Evolutionary conservation across 2,113 vertebrate species (phyloP).

Genomic region (Chrysochloris asiatica): DNA sequence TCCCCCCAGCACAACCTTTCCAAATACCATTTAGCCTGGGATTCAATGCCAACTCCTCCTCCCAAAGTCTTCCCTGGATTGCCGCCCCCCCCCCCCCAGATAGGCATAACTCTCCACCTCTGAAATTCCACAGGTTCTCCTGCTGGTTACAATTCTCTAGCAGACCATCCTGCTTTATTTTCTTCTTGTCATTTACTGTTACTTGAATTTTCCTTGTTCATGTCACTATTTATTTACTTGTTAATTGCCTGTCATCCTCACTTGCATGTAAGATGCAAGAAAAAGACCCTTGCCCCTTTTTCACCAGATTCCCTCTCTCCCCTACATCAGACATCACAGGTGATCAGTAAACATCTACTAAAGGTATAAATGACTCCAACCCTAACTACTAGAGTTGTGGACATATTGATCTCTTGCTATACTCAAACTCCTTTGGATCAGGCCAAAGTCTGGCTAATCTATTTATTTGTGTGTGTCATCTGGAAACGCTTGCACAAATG

Average conservation of each 20-base stretch:
- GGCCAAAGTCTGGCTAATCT: slow-evolving; percentile 60
- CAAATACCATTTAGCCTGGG: slow-evolving; percentile 42
- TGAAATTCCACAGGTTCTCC: slow-evolving; percentile 44
- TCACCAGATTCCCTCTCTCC: background rate
- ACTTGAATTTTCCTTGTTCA: slow-evolving; percentile 14
- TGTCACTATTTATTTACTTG: background rate
- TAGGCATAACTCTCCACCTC: slow-evolving; percentile 11
- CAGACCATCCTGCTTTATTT: slow-evolving; percentile 11
- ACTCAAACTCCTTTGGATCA: slow-evolving; percentile 51
- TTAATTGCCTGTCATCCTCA: slow-evolving; percentile 3
- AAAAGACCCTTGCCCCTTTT: background rate
- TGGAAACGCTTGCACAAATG: slow-evolving; percentile 53
- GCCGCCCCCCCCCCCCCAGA: no score
- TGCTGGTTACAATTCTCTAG: slow-evolving; percentile 20
- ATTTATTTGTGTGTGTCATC: slow-evolving; percentile 9
- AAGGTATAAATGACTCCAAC: background rate
- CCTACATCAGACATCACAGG: background rate
- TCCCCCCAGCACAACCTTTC: background rate
- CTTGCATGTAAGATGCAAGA: background rate
- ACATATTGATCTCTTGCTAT: slow-evolving; percentile 36
- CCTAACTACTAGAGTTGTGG: background rate
- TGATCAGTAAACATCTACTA: background rate
- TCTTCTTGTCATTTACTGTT: slow-evolving; percentile 12
- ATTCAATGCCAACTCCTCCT: slow-evolving; percentile 13
- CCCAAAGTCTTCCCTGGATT: background rate